Evolutionary conservation across 2,113 vertebrate species (phyloP), one percentile per base, ranked within the genome.

Genomic region (Colaptes auratus): DNA sequence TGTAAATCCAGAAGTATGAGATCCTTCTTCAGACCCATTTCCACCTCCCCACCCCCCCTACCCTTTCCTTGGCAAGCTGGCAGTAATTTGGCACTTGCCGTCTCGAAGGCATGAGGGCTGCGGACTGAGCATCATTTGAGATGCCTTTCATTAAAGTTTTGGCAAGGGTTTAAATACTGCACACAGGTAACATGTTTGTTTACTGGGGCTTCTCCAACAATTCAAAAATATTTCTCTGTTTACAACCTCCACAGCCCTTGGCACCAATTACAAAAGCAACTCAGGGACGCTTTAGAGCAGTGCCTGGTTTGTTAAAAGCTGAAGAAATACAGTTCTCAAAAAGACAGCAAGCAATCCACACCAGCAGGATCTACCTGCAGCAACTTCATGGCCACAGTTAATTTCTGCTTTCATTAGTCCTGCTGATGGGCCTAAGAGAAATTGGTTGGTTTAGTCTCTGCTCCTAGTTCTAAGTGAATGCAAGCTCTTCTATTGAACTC

Each of bases 401-500:
- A 21, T 78, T 69, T 80, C 90, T 92, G 77, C 78, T 72, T 86
- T 58, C 90, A 88, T 96, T 91, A 97, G 82, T 81, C 73, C 76
- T 88, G 82, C 91, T 95, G 91, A 95, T 93, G 94, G 28, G 65
- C 4, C 0, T 13, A 81, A 69, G 65, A 72, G 84, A 67, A 96
- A 91, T 56, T 7, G 76, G 67, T 77, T 80, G n/a, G 28, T 89
- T 71, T 55, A 58, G 73, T 25, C 79, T 69, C 33, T 65, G 88
- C 79, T 91, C 14, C 78, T 92, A 11, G 81, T 90, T 23, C 13
- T 92, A 93, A 94, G 93, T 58, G 85, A 94, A 75, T 25, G 61
- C 73, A 89, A 83, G 79, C 12, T 10, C 72, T 67, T 71, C 65
- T 44, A 69, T n/a, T 95, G 95, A 96, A 96, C 94, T 84, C 93